These are phyloP conservation scores for Macropis europaea DNA, from an alignment of 2,888 invertebrate species.

Conservation along the genomic window DNA sequence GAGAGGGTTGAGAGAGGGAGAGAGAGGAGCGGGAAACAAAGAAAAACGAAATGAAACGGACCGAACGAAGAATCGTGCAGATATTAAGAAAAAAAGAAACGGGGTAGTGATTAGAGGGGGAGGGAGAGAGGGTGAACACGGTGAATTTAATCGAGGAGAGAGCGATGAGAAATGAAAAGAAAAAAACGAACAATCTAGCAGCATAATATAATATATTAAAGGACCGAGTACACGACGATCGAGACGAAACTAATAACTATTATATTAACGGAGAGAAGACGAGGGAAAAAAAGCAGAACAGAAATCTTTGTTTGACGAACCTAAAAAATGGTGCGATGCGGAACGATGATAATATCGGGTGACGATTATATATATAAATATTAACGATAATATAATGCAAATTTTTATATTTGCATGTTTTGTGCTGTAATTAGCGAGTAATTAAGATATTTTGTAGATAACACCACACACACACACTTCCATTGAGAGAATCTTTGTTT, in stretches of 20 bases:
- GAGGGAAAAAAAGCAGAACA: slow-evolving; percentile 41
- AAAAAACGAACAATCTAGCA: slow-evolving; percentile 57
- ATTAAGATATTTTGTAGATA: slow-evolving; percentile 80
- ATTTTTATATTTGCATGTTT: slow-evolving; percentile 79
- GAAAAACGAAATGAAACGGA: too few relatives aligned
- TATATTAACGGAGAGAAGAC: slow-evolving; percentile 22
- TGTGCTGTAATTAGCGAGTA: slow-evolving; percentile 80
- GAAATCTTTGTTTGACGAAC: slow-evolving; percentile 68
- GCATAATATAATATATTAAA: slow-evolving; percentile 58
- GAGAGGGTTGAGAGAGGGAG: not conserved
- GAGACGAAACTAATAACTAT: not conserved
- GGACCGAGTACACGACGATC: not conserved
- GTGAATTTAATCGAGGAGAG: not conserved
- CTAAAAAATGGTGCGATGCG: slow-evolving; percentile 62
- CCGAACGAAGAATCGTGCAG: too few relatives aligned
- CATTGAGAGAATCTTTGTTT: slow-evolving; percentile 78
- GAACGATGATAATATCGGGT: slow-evolving; percentile 70
- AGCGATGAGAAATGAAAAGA: not conserved
- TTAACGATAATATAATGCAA: slow-evolving; percentile 77
- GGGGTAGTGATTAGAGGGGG: slow-evolving; percentile 12
- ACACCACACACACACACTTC: slow-evolving; percentile 74
- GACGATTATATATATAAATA: slow-evolving; percentile 77
- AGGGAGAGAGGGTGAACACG: not conserved
- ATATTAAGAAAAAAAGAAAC: slow-evolving; percentile 6
- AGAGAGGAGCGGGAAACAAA: slow-evolving; percentile 4